Evolutionary conservation across 2,888 invertebrate genomes (phyloP).

Genomic region (Myopa testacea): DNA sequence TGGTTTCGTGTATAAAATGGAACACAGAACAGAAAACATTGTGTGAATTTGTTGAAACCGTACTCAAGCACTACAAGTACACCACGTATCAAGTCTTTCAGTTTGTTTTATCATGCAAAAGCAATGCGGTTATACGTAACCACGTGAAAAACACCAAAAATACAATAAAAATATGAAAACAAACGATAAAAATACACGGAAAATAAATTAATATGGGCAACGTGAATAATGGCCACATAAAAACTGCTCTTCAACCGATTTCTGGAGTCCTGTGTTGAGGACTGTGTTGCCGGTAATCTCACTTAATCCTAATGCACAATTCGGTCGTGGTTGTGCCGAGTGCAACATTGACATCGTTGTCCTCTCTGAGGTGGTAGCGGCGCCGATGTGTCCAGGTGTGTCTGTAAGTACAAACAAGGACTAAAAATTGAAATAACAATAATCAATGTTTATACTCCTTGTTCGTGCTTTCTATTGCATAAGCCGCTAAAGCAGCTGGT

Average conservation of each 20-base stretch:
- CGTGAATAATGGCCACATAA: too few relatives aligned
- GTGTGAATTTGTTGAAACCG: too few relatives aligned
- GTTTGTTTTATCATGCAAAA: too few relatives aligned
- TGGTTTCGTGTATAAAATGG: too few relatives aligned
- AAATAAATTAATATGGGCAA: background rate
- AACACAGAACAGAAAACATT: too few relatives aligned
- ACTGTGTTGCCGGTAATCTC: background rate
- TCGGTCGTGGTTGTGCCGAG: background rate
- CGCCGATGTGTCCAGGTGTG: background rate
- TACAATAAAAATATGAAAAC: background rate
- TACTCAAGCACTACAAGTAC: too few relatives aligned
- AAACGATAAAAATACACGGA: background rate
- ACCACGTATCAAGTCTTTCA: too few relatives aligned
- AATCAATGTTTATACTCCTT: background rate
- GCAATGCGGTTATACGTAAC: background rate
- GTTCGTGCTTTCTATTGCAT: background rate
- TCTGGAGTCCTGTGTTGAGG: background rate
- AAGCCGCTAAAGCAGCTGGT: constrained; percentile 38
- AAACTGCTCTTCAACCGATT: background rate
- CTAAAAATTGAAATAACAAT: background rate
- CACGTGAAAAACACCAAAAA: background rate
- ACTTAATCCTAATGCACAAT: constrained; percentile 39
- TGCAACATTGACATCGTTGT: background rate
- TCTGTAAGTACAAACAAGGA: background rate
- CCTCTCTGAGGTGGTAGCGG: background rate